phyloP scores from a whole-genome alignment of 2,113 vertebrate genomes.

The Leucopternis melanops region DNA sequence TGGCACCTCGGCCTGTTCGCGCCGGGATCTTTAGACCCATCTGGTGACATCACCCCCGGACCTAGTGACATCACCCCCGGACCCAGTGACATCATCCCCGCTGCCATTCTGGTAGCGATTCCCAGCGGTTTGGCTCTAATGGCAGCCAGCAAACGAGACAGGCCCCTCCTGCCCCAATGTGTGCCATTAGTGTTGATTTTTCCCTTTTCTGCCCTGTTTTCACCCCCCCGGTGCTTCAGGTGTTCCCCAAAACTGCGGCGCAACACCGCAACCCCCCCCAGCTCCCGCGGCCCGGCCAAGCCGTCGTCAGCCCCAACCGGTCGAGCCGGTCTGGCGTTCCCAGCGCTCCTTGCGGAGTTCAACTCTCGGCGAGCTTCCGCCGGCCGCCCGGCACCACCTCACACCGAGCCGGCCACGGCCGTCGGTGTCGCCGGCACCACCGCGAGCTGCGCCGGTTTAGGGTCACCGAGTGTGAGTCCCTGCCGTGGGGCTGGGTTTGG shows the following conservation, averaged over 20 bases:
- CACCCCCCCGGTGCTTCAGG: background rate
- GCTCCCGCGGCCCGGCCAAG: too few relatives aligned
- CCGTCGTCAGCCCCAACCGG: background rate
- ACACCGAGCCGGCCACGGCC: background rate
- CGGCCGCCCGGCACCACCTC: background rate
- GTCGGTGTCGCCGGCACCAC: background rate
- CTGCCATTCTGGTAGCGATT: background rate
- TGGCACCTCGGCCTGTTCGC: background rate
- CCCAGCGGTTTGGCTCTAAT: background rate
- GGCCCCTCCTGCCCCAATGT: background rate
- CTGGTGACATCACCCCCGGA: background rate
- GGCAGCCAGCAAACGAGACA: accelerated
- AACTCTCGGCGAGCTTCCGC: background rate
- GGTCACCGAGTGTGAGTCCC: background rate
- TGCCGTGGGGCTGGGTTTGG: too few relatives aligned
- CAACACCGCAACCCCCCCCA: background rate
- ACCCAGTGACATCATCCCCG: background rate
- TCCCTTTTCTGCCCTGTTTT: background rate
- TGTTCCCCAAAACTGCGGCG: too few relatives aligned
- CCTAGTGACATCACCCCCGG: background rate
- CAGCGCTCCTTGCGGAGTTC: background rate
- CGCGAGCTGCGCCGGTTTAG: background rate
- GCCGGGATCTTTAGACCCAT: background rate
- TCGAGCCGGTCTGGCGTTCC: background rate
- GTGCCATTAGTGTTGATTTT: background rate